These are phyloP conservation scores for Eupsittula cactorum DNA, from an alignment of 2,113 vertebrate genomes.

Conservation along the genomic window DNA sequence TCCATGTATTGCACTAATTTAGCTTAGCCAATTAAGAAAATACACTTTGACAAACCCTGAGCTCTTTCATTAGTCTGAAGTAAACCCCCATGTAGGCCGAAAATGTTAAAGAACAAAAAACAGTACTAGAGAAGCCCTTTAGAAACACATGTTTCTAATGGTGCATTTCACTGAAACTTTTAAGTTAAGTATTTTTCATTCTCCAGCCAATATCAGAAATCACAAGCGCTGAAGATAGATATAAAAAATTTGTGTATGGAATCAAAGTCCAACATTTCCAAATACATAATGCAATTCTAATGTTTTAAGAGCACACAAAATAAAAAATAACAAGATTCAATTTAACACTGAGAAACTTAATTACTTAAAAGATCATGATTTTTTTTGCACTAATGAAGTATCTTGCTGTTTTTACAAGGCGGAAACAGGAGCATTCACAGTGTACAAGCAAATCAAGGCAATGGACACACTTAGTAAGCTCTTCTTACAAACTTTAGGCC, in stretches of 20 bases:
- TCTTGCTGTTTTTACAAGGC: background rate
- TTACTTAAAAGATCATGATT: background rate
- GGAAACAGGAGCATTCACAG: background rate
- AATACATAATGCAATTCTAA: background rate
- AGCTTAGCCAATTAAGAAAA: slow-evolving; percentile 15
- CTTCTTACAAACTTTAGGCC: background rate
- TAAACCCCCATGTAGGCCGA: rapidly evolving
- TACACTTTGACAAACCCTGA: background rate
- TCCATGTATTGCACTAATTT: background rate
- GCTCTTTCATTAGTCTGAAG: slow-evolving; percentile 5
- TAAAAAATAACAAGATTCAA: background rate
- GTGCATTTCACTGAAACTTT: background rate
- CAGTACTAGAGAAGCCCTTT: background rate
- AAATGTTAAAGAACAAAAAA: background rate
- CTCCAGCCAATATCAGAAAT: background rate
- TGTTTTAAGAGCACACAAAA: background rate
- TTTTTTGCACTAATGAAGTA: background rate
- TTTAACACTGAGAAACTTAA: background rate
- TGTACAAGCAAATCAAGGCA: background rate
- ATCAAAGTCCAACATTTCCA: background rate
- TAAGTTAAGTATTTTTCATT: background rate
- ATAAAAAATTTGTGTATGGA: background rate
- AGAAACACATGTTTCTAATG: background rate
- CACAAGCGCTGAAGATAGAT: background rate
- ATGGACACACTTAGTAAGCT: background rate